These are phyloP conservation scores for Drosophila tani DNA, from an alignment of 1,140 invertebrate genomes.

Conservation along the genomic window DNA sequence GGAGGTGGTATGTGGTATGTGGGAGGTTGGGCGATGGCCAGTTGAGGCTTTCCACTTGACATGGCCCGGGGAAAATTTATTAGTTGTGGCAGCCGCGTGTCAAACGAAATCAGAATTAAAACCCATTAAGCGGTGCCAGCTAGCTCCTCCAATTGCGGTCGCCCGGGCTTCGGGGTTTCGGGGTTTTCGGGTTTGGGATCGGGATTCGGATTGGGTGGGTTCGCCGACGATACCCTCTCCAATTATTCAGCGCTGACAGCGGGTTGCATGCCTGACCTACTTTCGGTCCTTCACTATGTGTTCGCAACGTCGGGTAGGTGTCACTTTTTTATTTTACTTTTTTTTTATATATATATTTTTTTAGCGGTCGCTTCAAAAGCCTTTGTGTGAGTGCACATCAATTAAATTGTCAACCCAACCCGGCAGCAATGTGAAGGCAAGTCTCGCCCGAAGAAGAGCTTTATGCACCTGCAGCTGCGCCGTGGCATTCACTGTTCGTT, in stretches of 20 bases:
- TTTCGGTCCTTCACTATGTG: conserved; percentile 48
- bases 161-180: not conserved
- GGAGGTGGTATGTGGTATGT: not conserved
- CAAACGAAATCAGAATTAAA: conserved; percentile 76
- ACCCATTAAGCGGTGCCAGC: conserved; percentile 63
- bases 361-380: conserved; percentile 76
- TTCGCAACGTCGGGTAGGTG: conserved; percentile 52
- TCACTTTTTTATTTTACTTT: conserved; percentile 59
- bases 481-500: conserved; percentile 52
- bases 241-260: conserved; percentile 77
- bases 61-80: conserved; percentile 65
- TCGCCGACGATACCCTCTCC: conserved; percentile 35
- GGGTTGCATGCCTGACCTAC: conserved; percentile 80
- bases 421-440: conserved; percentile 22
- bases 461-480: conserved; percentile 46
- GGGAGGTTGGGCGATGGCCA: conserved; percentile 31
- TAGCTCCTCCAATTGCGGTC: conserved; percentile 34
- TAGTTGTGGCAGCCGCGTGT: conserved; percentile 77
- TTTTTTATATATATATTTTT: conserved; percentile 42
- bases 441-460: conserved; percentile 39
- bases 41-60: conserved; percentile 46
- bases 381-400: conserved; percentile 77
- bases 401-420: conserved; percentile 81
- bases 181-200: conserved; percentile 21
- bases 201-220: not conserved